phyloP scores from a whole-genome alignment of 2,113 vertebrate species.

The Gambusia affinis region DNA sequence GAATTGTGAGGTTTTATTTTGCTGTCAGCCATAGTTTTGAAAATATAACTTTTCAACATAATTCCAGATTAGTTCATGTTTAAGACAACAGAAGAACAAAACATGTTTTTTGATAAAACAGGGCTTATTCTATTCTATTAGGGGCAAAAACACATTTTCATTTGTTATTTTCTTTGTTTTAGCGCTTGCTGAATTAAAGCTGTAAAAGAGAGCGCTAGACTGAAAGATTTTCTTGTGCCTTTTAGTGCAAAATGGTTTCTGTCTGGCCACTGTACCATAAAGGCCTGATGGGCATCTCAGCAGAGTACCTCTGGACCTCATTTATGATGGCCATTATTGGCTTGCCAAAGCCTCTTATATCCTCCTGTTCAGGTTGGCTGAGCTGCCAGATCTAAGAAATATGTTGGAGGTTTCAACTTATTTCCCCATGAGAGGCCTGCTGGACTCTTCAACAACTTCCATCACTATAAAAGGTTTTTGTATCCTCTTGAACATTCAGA shows the following conservation, averaged over 20 bases:
- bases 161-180: background rate
- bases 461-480: background rate
- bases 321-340: background rate
- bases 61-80: no score
- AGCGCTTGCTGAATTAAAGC: background rate
- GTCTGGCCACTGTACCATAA: slow-evolving; percentile 4
- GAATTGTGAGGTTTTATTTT: background rate
- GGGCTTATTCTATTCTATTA: background rate
- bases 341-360: background rate
- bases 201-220: background rate
- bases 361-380: slow-evolving; percentile 2
- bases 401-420: background rate
- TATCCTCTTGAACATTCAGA: background rate
- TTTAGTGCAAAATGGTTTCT: background rate
- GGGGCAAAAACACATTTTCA: background rate
- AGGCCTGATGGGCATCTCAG: slow-evolving; percentile 2
- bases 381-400: slow-evolving; percentile 8
- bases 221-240: background rate
- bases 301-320: background rate
- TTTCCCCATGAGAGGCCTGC: background rate
- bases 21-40: background rate
- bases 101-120: background rate
- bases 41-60: background rate
- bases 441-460: background rate
- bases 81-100: no score